Evolutionary conservation across 1,140 invertebrate genomes (phyloP).

Genomic region (Cephus cinctus): DNA sequence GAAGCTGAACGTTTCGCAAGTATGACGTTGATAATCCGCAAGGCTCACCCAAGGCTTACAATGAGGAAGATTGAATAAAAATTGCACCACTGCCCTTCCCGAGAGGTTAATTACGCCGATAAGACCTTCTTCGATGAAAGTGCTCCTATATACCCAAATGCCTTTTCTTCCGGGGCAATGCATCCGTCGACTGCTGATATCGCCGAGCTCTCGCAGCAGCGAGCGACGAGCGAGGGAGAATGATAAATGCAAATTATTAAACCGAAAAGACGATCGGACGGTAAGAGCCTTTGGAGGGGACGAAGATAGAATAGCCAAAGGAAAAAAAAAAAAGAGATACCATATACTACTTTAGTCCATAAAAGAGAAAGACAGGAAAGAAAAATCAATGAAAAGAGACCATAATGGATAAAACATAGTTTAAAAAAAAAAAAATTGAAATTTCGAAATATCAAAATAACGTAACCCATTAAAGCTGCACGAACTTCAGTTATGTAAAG

Average conservation of each 20-base stretch:
- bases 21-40: background rate
- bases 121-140: constrained; percentile 25
- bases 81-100: constrained; percentile 23
- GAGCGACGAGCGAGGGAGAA: background rate
- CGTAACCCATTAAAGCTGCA: too few species aligned
- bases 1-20: constrained; percentile 13
- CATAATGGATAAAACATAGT: too few species aligned
- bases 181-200: background rate
- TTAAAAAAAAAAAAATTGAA: too few species aligned
- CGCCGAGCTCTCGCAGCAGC: background rate
- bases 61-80: constrained; percentile 21
- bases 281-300: too few species aligned
- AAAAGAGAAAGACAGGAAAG: too few species aligned
- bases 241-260: background rate
- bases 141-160: too few species aligned
- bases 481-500: too few species aligned
- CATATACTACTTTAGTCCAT: too few species aligned
- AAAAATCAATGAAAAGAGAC: too few species aligned
- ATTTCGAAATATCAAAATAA: too few species aligned
- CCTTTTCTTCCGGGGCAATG: background rate
- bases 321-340: too few species aligned
- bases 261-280: background rate
- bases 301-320: too few species aligned
- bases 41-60: constrained; percentile 6
- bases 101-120: constrained; percentile 43